Conservation (phyloP, 2,113 vertebrate species). For the Otis tarda region DNA sequence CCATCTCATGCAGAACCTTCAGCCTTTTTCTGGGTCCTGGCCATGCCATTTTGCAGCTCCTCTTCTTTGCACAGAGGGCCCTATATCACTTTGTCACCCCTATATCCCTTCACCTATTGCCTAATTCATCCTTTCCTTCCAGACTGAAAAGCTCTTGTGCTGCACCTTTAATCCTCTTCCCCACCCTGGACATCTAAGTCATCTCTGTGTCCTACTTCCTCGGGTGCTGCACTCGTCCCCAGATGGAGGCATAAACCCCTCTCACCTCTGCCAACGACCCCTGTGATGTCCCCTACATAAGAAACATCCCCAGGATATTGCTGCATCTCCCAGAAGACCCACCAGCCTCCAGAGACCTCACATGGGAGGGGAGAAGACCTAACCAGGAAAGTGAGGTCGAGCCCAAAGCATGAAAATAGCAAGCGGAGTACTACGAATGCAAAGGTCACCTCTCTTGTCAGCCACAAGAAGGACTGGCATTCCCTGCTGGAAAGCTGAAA, state of each 20-base stretch:
- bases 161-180: not conserved
- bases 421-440: not conserved
- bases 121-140: not conserved
- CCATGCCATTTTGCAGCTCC: not conserved
- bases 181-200: not conserved
- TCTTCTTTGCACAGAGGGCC: not conserved
- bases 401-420: not conserved
- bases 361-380: not conserved
- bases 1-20: not conserved
- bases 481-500: not conserved
- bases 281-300: not conserved
- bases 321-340: not conserved
- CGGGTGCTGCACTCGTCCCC: rapidly evolving
- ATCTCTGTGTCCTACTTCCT: not conserved
- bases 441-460: constrained; percentile 35
- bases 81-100: not conserved
- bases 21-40: not conserved
- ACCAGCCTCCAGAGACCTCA: not conserved
- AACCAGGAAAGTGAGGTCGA: not conserved
- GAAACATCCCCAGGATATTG: not conserved
- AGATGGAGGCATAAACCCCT: not conserved
- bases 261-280: not conserved
- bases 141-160: not conserved
- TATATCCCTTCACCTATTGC: not conserved
- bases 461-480: not conserved